Conservation (phyloP, 1,140 invertebrate species). For the Liolophura sinensis region DNA sequence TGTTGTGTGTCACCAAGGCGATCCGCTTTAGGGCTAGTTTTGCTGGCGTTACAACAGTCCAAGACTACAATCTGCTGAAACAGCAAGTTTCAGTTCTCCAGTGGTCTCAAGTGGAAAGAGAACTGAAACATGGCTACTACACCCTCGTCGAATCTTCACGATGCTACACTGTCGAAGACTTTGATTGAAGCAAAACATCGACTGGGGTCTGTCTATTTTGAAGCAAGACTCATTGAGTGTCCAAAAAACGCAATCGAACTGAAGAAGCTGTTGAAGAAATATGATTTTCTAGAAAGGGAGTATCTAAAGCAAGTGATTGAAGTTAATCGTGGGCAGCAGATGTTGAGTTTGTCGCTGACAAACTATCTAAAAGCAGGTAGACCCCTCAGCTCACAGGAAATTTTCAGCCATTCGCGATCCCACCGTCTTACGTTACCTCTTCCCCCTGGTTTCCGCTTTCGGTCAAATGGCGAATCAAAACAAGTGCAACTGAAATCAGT, state of each 20-base stretch:
- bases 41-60: no score
- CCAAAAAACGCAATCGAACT: conserved; percentile 28
- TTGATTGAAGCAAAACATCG: conserved; percentile 21
- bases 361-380: not conserved
- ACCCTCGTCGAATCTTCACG: conserved; percentile 3
- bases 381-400: not conserved
- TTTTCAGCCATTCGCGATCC: not conserved
- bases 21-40: no score
- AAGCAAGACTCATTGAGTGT: conserved; percentile 25
- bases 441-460: conserved; percentile 24
- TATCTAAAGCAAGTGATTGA: conserved; percentile 11
- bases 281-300: conserved; percentile 21
- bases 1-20: no score
- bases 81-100: not conserved
- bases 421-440: not conserved
- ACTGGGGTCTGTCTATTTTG: conserved; percentile 20
- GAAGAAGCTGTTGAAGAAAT: conserved; percentile 15
- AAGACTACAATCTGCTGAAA: not conserved
- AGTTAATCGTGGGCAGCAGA: conserved; percentile 13
- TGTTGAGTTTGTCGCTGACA: conserved; percentile 4
- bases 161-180: conserved; percentile 16
- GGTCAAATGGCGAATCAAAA: conserved; percentile 21
- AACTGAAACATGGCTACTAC: conserved; percentile 6
- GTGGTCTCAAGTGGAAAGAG: not conserved
- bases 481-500: conserved; percentile 1